These are phyloP conservation scores for Hermaeophaga mercurialis DNA, from an alignment of 2,888 invertebrate genomes.

Conservation along the genomic window DNA sequence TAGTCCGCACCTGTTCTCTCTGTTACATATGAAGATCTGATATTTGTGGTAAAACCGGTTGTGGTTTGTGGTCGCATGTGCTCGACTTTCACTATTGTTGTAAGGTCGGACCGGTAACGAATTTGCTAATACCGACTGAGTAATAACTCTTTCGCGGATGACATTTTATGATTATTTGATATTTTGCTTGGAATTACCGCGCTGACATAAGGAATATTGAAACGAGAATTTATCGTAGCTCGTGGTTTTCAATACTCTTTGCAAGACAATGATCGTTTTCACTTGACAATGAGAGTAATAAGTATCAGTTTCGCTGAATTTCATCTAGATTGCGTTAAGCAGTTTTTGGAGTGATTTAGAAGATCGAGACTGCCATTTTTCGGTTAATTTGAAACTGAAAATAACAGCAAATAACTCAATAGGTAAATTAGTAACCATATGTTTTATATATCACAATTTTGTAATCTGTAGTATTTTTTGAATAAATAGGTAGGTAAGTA, in stretches of 20 bases:
- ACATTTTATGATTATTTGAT: constrained; percentile 41
- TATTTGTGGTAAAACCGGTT: constrained; percentile 48
- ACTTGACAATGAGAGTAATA: background rate
- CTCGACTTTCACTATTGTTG: constrained; percentile 49
- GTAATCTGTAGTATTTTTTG: no score
- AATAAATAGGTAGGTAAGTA: no score
- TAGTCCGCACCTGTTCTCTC: constrained; percentile 34
- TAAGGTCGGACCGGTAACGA: constrained; percentile 44
- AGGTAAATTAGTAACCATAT: no score
- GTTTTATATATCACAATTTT: no score
- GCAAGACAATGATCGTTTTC: constrained; percentile 10
- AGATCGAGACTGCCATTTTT: no score
- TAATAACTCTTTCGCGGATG: constrained; percentile 40
- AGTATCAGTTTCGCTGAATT: no score
- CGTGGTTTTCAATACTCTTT: constrained; percentile 18
- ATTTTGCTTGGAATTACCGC: constrained; percentile 35
- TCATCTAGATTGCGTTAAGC: no score
- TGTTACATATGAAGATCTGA: constrained; percentile 49
- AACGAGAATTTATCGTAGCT: constrained; percentile 19
- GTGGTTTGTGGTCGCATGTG: constrained; percentile 40
- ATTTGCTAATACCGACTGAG: constrained; percentile 38
- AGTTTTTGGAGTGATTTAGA: no score
- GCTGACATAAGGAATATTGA: constrained; percentile 32
- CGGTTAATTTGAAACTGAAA: no score
- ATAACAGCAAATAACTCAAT: no score